These are phyloP conservation scores for Boloria selene DNA, from an alignment of 2,888 invertebrate genomes.

Conservation along the genomic window DNA sequence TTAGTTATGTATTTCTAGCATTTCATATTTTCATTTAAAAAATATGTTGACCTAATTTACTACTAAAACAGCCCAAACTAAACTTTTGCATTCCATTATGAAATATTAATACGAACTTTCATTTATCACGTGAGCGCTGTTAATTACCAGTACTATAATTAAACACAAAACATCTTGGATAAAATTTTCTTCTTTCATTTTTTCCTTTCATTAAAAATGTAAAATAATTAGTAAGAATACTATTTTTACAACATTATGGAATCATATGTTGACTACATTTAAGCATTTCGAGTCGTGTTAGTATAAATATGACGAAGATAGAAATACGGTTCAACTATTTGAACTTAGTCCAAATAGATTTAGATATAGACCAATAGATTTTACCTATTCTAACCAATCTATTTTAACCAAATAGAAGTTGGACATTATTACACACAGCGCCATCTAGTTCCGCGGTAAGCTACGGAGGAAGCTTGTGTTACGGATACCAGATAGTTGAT, in stretches of 20 bases:
- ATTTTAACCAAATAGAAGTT: too few relatives aligned
- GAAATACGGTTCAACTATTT: too few relatives aligned
- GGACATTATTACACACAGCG: too few relatives aligned
- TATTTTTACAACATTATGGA: conserved; percentile 1
- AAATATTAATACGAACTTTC: background rate
- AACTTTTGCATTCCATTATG: background rate
- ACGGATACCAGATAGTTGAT: too few relatives aligned
- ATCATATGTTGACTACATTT: conserved; percentile 5
- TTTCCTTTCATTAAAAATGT: conserved; percentile 10
- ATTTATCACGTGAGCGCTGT: conserved; percentile 1
- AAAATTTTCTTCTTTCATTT: background rate
- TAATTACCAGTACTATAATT: conserved; percentile 13
- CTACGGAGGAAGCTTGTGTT: too few relatives aligned
- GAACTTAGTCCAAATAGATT: too few relatives aligned
- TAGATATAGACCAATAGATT: too few relatives aligned
- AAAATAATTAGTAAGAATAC: conserved; percentile 5
- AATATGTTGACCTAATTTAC: background rate
- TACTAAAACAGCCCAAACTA: too few relatives aligned
- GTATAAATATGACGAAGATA: background rate
- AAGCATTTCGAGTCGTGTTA: conserved; percentile 3
- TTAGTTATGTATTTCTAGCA: too few relatives aligned
- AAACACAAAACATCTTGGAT: conserved; percentile 6
- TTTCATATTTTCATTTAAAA: background rate
- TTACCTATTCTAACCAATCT: too few relatives aligned
- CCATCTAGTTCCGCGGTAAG: too few relatives aligned